phyloP scores from a whole-genome alignment of 2,888 invertebrate species.

The Eupithecia pulchellata region DNA sequence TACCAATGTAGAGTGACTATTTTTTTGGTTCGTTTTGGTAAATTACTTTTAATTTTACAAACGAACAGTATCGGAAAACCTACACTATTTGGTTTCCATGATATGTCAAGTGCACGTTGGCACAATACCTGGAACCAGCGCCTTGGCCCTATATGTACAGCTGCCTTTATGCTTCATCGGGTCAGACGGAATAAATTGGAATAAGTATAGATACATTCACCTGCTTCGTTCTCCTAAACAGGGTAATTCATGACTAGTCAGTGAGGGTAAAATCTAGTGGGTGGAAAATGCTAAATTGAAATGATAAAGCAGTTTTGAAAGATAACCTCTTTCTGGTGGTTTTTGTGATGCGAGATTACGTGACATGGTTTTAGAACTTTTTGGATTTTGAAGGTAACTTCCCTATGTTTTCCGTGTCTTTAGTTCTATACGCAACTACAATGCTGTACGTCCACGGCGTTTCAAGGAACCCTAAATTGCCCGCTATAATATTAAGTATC shows the following conservation, averaged over 20 bases:
- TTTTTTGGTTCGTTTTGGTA: not conserved
- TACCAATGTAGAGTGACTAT: not conserved
- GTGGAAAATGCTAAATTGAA: not conserved
- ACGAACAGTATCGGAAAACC: not conserved
- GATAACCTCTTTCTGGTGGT: not conserved
- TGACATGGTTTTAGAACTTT: not conserved
- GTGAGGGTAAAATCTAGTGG: not conserved
- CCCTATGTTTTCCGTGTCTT: not conserved
- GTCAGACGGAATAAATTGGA: not conserved
- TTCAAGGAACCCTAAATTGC: no score
- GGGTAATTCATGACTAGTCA: not conserved
- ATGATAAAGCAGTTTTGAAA: not conserved
- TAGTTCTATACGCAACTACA: not conserved
- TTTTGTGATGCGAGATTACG: conserved; percentile 2
- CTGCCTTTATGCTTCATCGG: not conserved
- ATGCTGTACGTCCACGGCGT: no score
- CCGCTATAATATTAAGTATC: no score
- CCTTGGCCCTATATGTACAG: not conserved
- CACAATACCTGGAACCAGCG: not conserved
- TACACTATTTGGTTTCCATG: not conserved
- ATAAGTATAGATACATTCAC: not conserved
- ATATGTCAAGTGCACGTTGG: not conserved
- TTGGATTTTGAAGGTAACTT: not conserved
- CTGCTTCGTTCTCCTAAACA: not conserved
- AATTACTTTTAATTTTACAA: not conserved